These are phyloP conservation scores for Pogonomyrmex barbatus DNA, from an alignment of 1,140 invertebrate genomes.

Conservation along the genomic window DNA sequence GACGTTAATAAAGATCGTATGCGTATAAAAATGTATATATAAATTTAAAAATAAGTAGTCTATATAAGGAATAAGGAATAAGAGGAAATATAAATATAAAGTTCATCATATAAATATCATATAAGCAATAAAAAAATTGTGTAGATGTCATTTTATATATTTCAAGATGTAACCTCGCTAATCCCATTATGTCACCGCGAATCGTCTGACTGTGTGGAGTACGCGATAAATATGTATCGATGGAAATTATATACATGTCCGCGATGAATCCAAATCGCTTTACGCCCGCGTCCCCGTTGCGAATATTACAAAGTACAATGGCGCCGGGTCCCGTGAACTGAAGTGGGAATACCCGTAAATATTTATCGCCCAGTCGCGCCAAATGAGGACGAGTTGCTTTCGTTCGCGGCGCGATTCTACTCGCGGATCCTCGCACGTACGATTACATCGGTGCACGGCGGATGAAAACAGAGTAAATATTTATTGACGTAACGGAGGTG, in stretches of 20 bases:
- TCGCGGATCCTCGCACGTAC: constrained; percentile 1
- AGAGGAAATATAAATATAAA: neutral
- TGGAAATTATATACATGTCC: constrained; percentile 35
- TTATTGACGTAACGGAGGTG: constrained; percentile 26
- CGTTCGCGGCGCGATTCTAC: neutral
- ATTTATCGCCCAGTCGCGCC: constrained; percentile 26
- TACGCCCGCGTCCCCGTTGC: neutral
- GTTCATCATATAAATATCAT: neutral
- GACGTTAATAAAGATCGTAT: neutral
- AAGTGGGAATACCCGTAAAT: constrained; percentile 35
- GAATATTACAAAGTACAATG: constrained; percentile 56
- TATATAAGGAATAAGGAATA: neutral
- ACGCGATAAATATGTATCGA: constrained; percentile 46
- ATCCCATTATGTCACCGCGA: constrained; percentile 12
- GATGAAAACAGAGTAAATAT: constrained; percentile 51
- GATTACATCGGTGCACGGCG: neutral
- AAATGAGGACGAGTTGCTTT: constrained; percentile 5
- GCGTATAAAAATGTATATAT: too few species aligned
- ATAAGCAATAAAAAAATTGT: neutral
- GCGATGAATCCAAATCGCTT: constrained; percentile 29
- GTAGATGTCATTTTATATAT: neutral
- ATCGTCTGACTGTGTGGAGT: neutral
- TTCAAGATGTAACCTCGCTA: neutral
- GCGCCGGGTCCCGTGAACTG: neutral
- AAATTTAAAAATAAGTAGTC: too few species aligned